phyloP scores from a whole-genome alignment of 2,888 invertebrate species.

The Sthenelais limicola region DNA sequence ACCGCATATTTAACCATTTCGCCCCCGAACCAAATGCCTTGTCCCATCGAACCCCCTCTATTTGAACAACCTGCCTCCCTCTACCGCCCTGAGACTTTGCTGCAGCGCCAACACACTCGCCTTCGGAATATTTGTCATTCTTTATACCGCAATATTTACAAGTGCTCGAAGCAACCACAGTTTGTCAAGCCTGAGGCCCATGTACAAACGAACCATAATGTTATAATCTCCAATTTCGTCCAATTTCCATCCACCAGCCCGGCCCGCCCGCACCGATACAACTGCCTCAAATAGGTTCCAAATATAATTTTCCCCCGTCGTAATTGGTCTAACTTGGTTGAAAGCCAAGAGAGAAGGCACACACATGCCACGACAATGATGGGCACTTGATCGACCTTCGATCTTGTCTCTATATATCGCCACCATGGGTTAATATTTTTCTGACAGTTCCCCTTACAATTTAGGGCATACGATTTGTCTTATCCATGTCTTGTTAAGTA shows the following conservation, averaged over 20 bases:
- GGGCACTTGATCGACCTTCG: no score
- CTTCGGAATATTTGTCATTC: constrained; percentile 37
- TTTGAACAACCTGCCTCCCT: constrained; percentile 12
- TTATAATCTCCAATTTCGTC: constrained; percentile 38
- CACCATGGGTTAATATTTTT: no score
- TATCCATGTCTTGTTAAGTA: no score
- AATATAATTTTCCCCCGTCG: background rate
- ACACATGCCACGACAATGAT: no score
- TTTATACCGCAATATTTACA: constrained; percentile 14
- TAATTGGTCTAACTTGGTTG: constrained; percentile 32
- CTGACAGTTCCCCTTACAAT: no score
- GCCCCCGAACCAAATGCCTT: no score
- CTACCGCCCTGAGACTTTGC: constrained; percentile 4
- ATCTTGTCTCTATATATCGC: no score
- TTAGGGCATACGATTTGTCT: no score
- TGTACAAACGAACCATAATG: constrained; percentile 27
- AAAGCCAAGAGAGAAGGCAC: no score
- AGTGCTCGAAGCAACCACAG: background rate
- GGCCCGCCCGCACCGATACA: background rate
- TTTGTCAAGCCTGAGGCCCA: background rate
- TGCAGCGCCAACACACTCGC: no score
- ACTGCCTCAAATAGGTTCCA: no score
- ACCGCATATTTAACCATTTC: no score
- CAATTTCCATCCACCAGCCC: constrained; percentile 3
- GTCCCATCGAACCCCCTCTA: background rate